phyloP scores from a whole-genome alignment of 2,113 vertebrate genomes.

The Poecilia latipinna region DNA sequence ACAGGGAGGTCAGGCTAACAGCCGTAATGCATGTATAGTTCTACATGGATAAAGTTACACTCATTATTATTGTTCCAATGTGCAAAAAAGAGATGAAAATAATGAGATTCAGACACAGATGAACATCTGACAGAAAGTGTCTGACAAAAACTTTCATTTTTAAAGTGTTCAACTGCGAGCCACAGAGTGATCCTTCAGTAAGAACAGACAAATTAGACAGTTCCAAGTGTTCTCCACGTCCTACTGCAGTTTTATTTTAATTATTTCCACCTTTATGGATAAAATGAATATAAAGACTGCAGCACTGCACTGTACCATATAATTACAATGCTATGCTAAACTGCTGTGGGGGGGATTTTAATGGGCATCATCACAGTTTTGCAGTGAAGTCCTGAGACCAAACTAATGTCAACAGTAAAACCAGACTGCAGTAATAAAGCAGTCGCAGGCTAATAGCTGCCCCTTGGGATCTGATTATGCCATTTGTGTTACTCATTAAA shows the following conservation, averaged over 20 bases:
- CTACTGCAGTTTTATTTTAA: not conserved
- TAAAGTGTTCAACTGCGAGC: too few relatives aligned
- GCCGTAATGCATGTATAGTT: too few relatives aligned
- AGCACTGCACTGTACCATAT: conserved; percentile 27
- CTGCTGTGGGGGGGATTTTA: conserved; percentile 39
- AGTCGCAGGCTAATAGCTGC: conserved; percentile 26
- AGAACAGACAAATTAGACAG: conserved; percentile 17
- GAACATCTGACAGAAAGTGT: not conserved
- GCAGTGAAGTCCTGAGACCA: conserved; percentile 18
- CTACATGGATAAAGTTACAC: too few relatives aligned
- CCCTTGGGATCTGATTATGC: conserved; percentile 48
- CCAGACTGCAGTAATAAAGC: conserved; percentile 30
- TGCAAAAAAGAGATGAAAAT: too few relatives aligned
- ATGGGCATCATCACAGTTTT: conserved; percentile 32
- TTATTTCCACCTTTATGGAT: conserved; percentile 10
- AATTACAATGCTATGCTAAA: conserved; percentile 41
- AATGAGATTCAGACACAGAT: too few relatives aligned
- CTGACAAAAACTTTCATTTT: not conserved
- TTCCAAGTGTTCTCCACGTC: conserved; percentile 12
- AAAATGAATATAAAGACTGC: conserved; percentile 18
- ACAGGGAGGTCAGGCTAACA: too few relatives aligned
- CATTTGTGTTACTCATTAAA: conserved; percentile 40
- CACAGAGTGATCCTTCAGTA: conserved; percentile 1
- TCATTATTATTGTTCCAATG: too few relatives aligned
- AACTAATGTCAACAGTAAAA: conserved; percentile 27